Percentiles rank a stretch among this genome's conserved stretches.
Evolutionary conservation across 1,140 invertebrate genomes (phyloP).

Genomic region (Drosophila quadrilineata): DNA sequence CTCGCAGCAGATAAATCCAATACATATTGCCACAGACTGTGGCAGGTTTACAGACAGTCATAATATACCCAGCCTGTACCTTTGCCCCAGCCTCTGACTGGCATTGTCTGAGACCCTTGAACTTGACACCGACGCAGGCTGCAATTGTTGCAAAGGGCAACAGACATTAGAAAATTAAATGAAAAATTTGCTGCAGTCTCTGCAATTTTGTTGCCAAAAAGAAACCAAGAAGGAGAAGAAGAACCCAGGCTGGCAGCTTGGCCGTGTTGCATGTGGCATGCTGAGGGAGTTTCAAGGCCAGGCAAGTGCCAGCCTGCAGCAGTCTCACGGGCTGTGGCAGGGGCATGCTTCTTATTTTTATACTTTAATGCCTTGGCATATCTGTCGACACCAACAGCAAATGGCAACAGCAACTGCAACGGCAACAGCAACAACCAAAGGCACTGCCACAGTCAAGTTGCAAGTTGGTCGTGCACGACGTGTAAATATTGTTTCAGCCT

Average conservation of each 20-base stretch:
- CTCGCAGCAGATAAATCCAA: too few species aligned
- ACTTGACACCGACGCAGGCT: conserved; percentile 66
- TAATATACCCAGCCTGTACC: too few species aligned
- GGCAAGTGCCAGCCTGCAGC: conserved; percentile 51
- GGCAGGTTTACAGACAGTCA: too few species aligned
- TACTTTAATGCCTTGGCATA: conserved; percentile 70
- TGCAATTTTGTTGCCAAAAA: conserved; percentile 57
- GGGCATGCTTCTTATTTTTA: conserved; percentile 70
- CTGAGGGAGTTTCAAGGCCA: conserved; percentile 58
- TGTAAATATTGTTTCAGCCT: conserved; percentile 69
- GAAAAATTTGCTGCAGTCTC: conserved; percentile 55
- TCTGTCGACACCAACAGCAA: conserved; percentile 75
- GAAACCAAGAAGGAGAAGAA: conserved; percentile 40
- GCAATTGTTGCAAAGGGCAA: conserved; percentile 47
- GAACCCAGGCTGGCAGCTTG: neutral
- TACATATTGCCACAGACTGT: too few species aligned
- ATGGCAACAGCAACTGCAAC: conserved; percentile 26
- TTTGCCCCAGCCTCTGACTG: neutral
- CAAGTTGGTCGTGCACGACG: conserved; percentile 71
- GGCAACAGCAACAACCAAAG: conserved; percentile 12
- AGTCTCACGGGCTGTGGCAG: conserved; percentile 45
- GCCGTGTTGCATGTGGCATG: neutral
- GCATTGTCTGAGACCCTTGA: conserved; percentile 51
- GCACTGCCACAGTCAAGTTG: conserved; percentile 61
- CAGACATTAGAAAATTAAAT: conserved; percentile 73